Conservation (phyloP, 35 echinoderm and acorn worm species). For the Lytechinus pictus region DNA sequence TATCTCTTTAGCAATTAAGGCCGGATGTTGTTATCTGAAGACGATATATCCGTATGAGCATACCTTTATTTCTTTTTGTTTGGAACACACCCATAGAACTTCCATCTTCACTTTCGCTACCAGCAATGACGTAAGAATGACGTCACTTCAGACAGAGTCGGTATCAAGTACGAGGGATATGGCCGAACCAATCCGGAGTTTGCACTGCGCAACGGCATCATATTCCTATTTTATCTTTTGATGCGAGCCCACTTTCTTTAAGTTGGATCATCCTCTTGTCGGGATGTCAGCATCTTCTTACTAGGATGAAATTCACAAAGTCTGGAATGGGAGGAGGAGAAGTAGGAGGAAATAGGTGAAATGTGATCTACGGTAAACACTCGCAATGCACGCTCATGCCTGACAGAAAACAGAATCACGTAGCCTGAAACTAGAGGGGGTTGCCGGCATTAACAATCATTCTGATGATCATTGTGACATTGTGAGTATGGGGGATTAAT, state of each 20-base stretch:
- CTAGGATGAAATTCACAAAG: not conserved
- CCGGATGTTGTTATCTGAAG: too few species aligned
- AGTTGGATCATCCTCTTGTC: not conserved
- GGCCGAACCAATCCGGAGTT: not conserved
- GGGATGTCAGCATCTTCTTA: not conserved
- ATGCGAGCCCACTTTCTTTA: not conserved
- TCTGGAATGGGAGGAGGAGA: not conserved
- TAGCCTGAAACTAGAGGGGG: not conserved
- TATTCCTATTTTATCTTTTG: not conserved
- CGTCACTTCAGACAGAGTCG: not conserved
- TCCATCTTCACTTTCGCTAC: not conserved
- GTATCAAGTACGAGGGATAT: not conserved
- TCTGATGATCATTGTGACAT: not conserved
- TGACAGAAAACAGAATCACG: not conserved
- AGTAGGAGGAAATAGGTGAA: not conserved
- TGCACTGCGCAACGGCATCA: not conserved
- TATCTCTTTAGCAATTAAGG: too few species aligned
- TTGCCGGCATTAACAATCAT: not conserved
- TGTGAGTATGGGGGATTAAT: not conserved
- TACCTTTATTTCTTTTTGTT: not conserved
- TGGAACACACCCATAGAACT: not conserved
- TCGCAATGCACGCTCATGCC: constrained; percentile 8
- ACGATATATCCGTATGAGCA: too few species aligned
- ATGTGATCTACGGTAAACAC: not conserved
- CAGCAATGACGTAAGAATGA: not conserved